phyloP scores from a whole-genome alignment of 2,113 vertebrate species.

The Nycticorax nycticorax region DNA sequence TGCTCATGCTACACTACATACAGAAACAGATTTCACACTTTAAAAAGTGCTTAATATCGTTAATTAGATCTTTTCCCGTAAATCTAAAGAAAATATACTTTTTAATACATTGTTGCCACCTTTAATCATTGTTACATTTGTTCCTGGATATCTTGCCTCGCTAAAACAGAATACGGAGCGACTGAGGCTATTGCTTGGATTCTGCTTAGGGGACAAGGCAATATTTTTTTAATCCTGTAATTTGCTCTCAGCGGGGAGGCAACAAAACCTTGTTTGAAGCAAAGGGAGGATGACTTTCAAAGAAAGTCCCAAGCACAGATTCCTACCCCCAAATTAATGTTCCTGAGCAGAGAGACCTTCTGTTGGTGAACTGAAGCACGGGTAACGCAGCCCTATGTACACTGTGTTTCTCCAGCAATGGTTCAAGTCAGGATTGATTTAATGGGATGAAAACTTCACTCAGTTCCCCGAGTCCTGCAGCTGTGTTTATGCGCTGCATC shows the following conservation, averaged over 20 bases:
- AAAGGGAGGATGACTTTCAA: not conserved
- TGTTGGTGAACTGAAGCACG: not conserved
- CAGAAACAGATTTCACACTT: not conserved
- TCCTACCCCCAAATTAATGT: not conserved
- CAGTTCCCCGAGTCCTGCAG: not conserved
- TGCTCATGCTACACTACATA: not conserved
- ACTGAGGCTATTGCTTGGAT: not conserved
- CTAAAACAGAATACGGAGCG: not conserved
- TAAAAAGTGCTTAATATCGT: not conserved
- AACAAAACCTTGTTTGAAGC: not conserved
- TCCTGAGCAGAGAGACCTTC: not conserved
- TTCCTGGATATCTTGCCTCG: not conserved
- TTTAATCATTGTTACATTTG: not conserved
- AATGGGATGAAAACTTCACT: not conserved
- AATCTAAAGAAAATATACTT: slow-evolving; percentile 15
- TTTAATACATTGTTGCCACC: not conserved
- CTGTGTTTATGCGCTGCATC: not conserved
- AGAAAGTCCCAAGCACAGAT: not conserved
- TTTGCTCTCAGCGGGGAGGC: not conserved
- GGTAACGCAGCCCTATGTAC: not conserved
- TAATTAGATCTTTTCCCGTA: slow-evolving; percentile 38
- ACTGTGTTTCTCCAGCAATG: not conserved
- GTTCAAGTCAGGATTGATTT: not conserved
- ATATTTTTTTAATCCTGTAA: not conserved
- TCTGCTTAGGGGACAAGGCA: not conserved